Percentiles rank a stretch among this genome's conserved stretches.
These are phyloP conservation scores for Malurus alboscapulatus DNA, from an alignment of 2,113 vertebrate genomes.

Conservation along the genomic window DNA sequence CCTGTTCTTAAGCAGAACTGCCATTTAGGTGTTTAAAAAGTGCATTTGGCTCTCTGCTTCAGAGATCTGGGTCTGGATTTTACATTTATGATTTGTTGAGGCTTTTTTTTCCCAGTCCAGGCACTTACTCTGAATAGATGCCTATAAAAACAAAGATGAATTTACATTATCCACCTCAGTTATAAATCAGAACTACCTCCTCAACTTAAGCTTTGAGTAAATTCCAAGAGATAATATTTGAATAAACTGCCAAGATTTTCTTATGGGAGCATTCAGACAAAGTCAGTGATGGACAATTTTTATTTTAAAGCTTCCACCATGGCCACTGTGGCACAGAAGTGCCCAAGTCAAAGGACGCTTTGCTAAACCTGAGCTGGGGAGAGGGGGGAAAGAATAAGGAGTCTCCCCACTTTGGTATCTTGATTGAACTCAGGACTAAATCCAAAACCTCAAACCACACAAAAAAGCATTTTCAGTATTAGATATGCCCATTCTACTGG, in stretches of 20 bases:
- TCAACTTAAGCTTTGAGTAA: conserved; percentile 9
- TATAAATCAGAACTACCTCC: conserved; percentile 53
- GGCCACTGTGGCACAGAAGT: neutral
- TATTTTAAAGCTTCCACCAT: neutral
- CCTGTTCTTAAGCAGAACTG: neutral
- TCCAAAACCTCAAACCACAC: neutral
- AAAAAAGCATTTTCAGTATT: neutral
- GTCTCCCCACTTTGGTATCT: neutral
- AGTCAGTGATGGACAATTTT: neutral
- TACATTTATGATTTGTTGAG: conserved; percentile 1
- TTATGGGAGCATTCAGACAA: neutral
- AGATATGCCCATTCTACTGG: neutral
- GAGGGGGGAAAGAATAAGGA: rapidly evolving
- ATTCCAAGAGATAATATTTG: conserved; percentile 44
- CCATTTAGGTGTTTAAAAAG: neutral
- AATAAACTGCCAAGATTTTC: conserved; percentile 34
- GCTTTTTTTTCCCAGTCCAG: neutral
- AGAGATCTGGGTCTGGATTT: neutral
- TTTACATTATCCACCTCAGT: conserved; percentile 29
- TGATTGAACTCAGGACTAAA: neutral
- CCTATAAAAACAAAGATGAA: conserved; percentile 53
- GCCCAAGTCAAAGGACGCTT: neutral
- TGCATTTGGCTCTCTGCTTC: neutral
- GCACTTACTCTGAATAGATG: neutral
- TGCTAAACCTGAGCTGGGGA: neutral